Conservation (phyloP, 92 coral and sea anemone genomes). For the Porites rus region DNA sequence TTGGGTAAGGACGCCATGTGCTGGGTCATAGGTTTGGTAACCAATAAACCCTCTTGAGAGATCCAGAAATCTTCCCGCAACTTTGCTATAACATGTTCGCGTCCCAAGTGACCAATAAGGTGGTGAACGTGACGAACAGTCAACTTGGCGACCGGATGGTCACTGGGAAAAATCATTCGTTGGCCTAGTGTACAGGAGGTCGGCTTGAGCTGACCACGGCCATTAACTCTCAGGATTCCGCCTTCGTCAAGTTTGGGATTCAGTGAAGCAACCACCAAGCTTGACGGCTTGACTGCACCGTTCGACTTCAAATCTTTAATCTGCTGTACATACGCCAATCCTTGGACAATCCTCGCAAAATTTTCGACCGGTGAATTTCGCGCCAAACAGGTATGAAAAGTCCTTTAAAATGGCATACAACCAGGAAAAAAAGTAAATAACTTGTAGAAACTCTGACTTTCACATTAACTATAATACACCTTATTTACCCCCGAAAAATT, state of each 20-base stretch:
- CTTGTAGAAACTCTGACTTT: constrained; percentile 16
- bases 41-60: constrained; percentile 34
- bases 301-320: constrained; percentile 25
- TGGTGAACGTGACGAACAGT: constrained; percentile 58
- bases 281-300: no score
- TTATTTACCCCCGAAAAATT: no score
- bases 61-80: constrained; percentile 69
- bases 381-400: no score
- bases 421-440: constrained; percentile 39
- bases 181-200: no score
- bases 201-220: constrained; percentile 38
- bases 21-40: not conserved
- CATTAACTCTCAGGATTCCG: constrained; percentile 59
- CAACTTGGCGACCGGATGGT: not conserved
- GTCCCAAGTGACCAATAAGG: constrained; percentile 62
- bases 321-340: constrained; percentile 47
- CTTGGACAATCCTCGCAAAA: constrained; percentile 53
- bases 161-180: no score
- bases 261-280: constrained; percentile 48
- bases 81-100: constrained; percentile 60
- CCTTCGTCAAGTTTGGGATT: constrained; percentile 59
- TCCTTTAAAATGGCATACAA: constrained; percentile 41
- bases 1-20: no score
- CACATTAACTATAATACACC: no score
- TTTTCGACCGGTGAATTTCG: no score